These are phyloP conservation scores for Mustelus asterias DNA, from an alignment of 2,113 vertebrate species.

Conservation along the genomic window DNA sequence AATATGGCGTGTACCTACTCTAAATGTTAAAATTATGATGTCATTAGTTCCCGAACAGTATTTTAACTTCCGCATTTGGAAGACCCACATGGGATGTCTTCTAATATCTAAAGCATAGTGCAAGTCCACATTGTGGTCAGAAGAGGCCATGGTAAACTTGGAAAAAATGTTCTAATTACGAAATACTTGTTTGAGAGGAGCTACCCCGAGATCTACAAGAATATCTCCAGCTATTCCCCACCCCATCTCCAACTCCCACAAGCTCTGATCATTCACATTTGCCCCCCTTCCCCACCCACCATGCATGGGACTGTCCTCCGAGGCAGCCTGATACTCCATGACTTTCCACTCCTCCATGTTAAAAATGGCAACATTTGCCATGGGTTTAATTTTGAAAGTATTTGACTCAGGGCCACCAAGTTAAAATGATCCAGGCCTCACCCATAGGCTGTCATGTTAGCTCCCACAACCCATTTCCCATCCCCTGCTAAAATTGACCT, in stretches of 20 bases:
- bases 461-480: not conserved
- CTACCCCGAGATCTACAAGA: not conserved
- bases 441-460: not conserved
- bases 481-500: not conserved
- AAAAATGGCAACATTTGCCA: not conserved
- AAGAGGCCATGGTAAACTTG: not conserved
- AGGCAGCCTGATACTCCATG: not conserved
- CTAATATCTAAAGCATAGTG: not conserved
- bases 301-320: not conserved
- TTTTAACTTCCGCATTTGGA: not conserved
- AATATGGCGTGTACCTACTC: not conserved
- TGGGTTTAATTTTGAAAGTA: not conserved
- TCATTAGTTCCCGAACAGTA: not conserved
- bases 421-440: not conserved
- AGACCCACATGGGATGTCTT: not conserved
- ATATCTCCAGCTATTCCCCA: not conserved
- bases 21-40: not conserved
- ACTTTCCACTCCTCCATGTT: not conserved
- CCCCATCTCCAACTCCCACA: not conserved
- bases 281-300: not conserved
- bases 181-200: not conserved
- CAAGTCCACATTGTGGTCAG: not conserved
- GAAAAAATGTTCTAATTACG: not conserved
- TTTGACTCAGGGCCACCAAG: not conserved
- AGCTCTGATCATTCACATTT: not conserved